Percentiles rank a stretch among this genome's conserved stretches.
These are phyloP conservation scores for Leptinotarsa lineolata DNA, from an alignment of 1,140 invertebrate genomes.

Conservation along the genomic window DNA sequence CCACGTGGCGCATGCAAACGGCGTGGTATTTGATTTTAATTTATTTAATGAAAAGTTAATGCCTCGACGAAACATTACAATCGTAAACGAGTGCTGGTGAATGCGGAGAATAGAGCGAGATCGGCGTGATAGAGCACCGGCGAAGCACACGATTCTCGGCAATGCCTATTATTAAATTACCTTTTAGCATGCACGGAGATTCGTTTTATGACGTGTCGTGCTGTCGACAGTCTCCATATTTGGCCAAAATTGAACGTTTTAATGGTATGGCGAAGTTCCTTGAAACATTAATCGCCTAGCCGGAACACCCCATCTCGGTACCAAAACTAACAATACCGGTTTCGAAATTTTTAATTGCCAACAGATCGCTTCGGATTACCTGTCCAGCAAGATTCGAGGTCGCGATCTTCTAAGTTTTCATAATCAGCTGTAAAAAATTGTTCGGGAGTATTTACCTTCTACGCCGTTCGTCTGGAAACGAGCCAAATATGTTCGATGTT, in stretches of 20 bases:
- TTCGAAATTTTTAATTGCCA: no score
- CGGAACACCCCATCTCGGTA: no score
- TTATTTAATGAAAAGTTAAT: slow-evolving; percentile 24
- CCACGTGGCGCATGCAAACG: slow-evolving; percentile 20
- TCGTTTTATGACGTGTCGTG: slow-evolving; percentile 1
- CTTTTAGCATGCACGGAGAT: slow-evolving; percentile 29
- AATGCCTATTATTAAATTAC: slow-evolving; percentile 32
- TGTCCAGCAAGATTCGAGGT: not conserved
- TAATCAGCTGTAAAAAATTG: no score
- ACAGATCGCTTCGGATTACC: no score
- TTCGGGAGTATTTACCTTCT: no score
- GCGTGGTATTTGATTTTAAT: slow-evolving; percentile 23
- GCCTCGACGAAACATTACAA: slow-evolving; percentile 22
- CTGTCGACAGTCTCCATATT: not conserved
- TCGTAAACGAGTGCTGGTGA: slow-evolving; percentile 14
- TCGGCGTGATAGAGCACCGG: slow-evolving; percentile 23
- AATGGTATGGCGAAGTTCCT: not conserved
- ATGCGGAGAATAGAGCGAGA: slow-evolving; percentile 9
- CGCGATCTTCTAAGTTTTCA: not conserved
- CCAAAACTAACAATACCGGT: no score
- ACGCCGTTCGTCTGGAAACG: no score
- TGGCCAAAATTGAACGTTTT: slow-evolving; percentile 2
- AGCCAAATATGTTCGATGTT: no score
- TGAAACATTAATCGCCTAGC: not conserved
- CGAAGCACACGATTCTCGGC: slow-evolving; percentile 30